These are phyloP conservation scores for Sarcophaga rosellei DNA, from an alignment of 2,888 invertebrate genomes.

Conservation along the genomic window DNA sequence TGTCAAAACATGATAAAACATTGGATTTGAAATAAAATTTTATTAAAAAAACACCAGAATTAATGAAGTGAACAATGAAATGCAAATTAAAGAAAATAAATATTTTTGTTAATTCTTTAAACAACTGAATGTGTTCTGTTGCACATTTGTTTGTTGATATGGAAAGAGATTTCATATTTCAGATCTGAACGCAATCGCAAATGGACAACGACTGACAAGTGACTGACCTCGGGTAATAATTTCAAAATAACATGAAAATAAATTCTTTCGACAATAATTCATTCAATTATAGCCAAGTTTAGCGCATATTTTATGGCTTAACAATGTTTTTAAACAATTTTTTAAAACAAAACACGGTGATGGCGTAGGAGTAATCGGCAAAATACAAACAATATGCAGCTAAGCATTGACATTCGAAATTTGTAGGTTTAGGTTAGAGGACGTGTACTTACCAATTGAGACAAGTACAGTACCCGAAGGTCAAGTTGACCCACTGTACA, in stretches of 20 bases:
- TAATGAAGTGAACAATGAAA: conserved; percentile 43
- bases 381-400: too few species aligned
- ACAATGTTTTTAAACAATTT: conserved; percentile 4
- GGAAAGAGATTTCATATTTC: conserved; percentile 5
- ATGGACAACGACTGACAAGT: not conserved
- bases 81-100: conserved; percentile 55
- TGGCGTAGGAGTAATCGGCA: too few species aligned
- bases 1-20: conserved; percentile 37
- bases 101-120: conserved; percentile 28
- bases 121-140: not conserved
- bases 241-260: not conserved
- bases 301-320: conserved; percentile 22
- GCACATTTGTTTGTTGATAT: not conserved
- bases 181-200: too few species aligned
- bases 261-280: conserved; percentile 15
- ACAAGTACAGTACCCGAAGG: too few species aligned
- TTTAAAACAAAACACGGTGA: too few species aligned
- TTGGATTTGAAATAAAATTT: not conserved
- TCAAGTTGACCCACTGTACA: too few species aligned
- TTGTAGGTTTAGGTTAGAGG: too few species aligned
- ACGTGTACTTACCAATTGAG: too few species aligned
- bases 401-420: too few species aligned
- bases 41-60: not conserved
- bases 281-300: conserved; percentile 34
- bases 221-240: conserved; percentile 42